Evolutionary conservation across 2,888 invertebrate species (phyloP).

Genomic region (Cosmorhoe ocellata): DNA sequence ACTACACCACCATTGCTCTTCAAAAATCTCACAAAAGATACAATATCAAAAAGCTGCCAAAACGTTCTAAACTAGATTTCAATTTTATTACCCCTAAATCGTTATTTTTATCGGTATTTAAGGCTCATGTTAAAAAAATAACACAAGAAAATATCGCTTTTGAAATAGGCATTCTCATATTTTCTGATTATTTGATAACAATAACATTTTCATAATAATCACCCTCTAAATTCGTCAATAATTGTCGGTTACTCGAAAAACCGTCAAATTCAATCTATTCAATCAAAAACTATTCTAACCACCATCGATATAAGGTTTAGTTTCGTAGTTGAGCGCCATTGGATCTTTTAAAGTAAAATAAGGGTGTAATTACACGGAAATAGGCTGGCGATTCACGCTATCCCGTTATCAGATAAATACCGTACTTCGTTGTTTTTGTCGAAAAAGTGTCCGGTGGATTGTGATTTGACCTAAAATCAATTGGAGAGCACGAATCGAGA

Average conservation of each 20-base stretch:
- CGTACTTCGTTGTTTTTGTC: constrained; percentile 25
- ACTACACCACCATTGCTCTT: no score
- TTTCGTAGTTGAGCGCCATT: background rate
- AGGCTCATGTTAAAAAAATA: no score
- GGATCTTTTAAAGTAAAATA: constrained; percentile 2
- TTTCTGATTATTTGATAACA: constrained; percentile 2
- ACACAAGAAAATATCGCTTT: no score
- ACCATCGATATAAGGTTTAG: constrained; percentile 1
- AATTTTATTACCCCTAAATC: no score
- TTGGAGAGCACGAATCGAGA: constrained; percentile 7
- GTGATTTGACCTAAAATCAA: constrained; percentile 35
- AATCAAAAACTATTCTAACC: background rate
- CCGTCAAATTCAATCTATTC: background rate
- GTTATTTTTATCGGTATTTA: no score
- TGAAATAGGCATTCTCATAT: background rate
- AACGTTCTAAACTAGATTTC: no score
- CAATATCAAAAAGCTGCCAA: no score
- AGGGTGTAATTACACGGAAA: constrained; percentile 29
- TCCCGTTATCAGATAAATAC: constrained; percentile 26
- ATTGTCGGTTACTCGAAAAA: background rate
- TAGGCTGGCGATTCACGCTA: constrained; percentile 27
- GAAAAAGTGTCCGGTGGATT: constrained; percentile 19
- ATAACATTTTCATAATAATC: background rate
- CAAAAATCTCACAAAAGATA: no score
- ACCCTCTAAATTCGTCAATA: constrained; percentile 9